Evolutionary conservation across 1,140 invertebrate genomes (phyloP).

Genomic region (Plodia interpunctella): DNA sequence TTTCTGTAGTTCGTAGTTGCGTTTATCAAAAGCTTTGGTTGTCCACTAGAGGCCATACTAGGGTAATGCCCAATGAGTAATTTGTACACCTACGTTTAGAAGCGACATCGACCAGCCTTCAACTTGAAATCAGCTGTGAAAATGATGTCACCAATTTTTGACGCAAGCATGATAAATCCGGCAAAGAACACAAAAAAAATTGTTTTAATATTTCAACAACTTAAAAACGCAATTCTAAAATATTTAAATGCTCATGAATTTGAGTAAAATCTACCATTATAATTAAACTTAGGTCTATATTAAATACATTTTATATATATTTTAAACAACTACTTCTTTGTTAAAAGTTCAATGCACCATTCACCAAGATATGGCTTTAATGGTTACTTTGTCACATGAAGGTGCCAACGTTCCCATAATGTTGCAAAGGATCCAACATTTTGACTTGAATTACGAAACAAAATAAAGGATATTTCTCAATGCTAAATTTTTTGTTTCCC

Average conservation of each 20-base stretch:
- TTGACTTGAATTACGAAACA: not conserved
- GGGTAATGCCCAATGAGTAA: conserved; percentile 7
- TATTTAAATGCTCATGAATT: too few relatives aligned
- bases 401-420: conserved; percentile 18
- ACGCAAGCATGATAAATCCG: not conserved
- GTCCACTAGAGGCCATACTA: conserved; percentile 15
- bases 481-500: not conserved
- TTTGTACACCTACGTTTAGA: conserved; percentile 30
- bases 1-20: not conserved
- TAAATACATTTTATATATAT: too few relatives aligned
- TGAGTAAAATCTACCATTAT: too few relatives aligned
- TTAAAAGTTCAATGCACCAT: too few relatives aligned
- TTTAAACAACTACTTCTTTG: too few relatives aligned
- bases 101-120: conserved; percentile 54
- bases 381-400: too few relatives aligned
- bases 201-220: too few relatives aligned
- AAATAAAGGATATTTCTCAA: not conserved
- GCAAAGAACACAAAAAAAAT: conserved; percentile 1
- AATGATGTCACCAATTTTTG: conserved; percentile 49
- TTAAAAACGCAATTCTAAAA: too few relatives aligned
- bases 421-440: not conserved
- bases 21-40: not conserved
- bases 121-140: conserved; percentile 57
- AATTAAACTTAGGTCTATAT: too few relatives aligned
- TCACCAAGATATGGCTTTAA: too few relatives aligned